Base-by-base conservation (phyloP, 2,888 invertebrate species). In the Camptogramma bilineatum region DNA sequence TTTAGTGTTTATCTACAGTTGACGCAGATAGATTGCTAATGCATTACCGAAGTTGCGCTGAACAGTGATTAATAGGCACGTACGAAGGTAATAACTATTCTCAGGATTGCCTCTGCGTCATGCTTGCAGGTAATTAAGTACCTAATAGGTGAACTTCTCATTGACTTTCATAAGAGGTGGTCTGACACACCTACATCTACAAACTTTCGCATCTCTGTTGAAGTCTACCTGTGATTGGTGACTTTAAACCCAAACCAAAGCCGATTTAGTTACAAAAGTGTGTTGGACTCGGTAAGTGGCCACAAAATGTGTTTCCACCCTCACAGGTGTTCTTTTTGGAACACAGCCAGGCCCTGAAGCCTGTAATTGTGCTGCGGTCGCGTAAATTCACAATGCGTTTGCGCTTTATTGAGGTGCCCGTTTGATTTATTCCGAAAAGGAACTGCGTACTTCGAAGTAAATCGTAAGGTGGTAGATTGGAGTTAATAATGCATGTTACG, bases 241-340 rank as follows among this genome's bases (percentile, higher is more conserved):
- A 28, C 28, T 28, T 28, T 4, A 28, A 31, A 54, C 8, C 24
- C 39, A 55, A 34, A 54, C 59, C 64, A 44, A 63, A 63, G 56
- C 62, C 54, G 57, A 66, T 57, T 57, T 54, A 57, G 61, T 67
- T 67, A 71, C 59, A 68, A 67, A 68, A 61, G 58, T 46, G 62
- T 48, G 57, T 47, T 44, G 47, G 52, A 61, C 52, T 59, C 68
- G 55, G 68, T 62, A 64, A 69, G 64, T 64, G 64, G 60, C 71
- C 68, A 58, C 69, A 63, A 69, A 66, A 68, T 64, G 62, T 71
- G 69, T 71, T 71, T 55, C 58, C 48, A 47, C 28, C 44, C 58
- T 66, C 65, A 67, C 68, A 68, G 66, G 72, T 70, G 67, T 67
- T 70, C 70, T 68, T 72, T 72, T 69, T 70, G 72, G 72, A 72